These are phyloP conservation scores for Zelostemma sp. DNA, from an alignment of 1,140 invertebrate species.

Conservation along the genomic window DNA sequence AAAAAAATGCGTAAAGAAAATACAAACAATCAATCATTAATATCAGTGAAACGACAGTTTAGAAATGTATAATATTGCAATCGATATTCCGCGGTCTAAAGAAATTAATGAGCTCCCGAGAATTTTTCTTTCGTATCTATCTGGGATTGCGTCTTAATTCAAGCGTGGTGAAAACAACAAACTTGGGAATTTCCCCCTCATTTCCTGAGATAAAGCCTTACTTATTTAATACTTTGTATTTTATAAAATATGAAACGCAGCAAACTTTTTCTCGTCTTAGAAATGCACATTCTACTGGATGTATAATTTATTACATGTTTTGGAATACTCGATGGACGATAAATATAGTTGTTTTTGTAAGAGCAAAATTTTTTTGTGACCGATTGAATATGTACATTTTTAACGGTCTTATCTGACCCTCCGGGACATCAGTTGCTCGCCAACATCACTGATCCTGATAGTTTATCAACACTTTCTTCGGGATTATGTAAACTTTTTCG, in stretches of 20 bases:
- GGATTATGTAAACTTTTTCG: neutral
- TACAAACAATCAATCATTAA: neutral
- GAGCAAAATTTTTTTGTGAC: neutral
- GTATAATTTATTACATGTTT: neutral
- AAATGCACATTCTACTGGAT: conserved; percentile 16
- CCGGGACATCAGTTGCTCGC: conserved; percentile 19
- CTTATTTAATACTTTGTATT: neutral
- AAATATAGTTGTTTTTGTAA: too few species aligned
- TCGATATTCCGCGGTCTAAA: neutral
- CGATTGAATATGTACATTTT: conserved; percentile 43
- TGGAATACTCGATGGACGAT: neutral
- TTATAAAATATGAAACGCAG: too few species aligned
- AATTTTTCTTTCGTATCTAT: conserved; percentile 1
- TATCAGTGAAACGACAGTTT: neutral
- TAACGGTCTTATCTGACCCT: conserved; percentile 34
- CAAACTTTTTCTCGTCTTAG: too few species aligned
- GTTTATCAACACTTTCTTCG: conserved; percentile 13
- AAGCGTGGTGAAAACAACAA: neutral
- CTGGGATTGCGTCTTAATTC: neutral
- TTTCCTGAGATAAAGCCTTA: too few species aligned
- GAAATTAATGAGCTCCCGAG: neutral
- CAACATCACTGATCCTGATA: conserved; percentile 28
- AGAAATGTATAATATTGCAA: neutral
- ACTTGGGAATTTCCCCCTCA: too few species aligned
- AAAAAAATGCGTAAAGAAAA: too few species aligned